Conservation (phyloP, 1,140 invertebrate genomes). For the Bombus balteatus region DNA sequence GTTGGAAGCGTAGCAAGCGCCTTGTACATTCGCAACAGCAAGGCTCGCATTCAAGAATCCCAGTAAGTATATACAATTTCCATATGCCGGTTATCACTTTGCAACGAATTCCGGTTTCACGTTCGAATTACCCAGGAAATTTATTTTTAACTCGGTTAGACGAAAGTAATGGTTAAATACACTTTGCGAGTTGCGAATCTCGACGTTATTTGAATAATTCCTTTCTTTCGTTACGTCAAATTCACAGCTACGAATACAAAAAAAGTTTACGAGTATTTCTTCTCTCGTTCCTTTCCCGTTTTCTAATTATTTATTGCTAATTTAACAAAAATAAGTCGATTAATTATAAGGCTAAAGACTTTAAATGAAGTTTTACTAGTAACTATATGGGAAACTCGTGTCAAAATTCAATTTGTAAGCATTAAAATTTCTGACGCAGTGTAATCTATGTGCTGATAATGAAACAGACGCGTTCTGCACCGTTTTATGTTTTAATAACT, state of each 20-base stretch:
- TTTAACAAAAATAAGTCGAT: neutral
- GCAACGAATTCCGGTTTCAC: neutral
- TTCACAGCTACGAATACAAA: neutral
- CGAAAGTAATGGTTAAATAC: too few species aligned
- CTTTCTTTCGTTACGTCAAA: neutral
- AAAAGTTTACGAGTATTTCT: neutral
- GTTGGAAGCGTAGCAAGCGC: slow-evolving; percentile 88
- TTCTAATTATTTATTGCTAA: neutral
- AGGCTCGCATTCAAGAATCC: slow-evolving; percentile 88
- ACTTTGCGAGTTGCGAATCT: too few species aligned
- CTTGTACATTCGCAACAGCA: slow-evolving; percentile 90
- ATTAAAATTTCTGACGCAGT: too few species aligned
- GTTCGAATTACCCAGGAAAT: neutral
- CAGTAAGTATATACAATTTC: slow-evolving; percentile 84
- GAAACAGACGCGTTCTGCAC: too few species aligned
- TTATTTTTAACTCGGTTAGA: neutral
- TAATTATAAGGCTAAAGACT: too few species aligned
- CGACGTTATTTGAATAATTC: neutral
- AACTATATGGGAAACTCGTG: too few species aligned
- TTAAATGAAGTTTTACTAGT: neutral
- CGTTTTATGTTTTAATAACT: too few species aligned
- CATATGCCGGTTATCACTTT: too few species aligned
- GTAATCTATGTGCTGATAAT: too few species aligned
- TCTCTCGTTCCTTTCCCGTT: neutral
- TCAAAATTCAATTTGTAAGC: too few species aligned